These are phyloP conservation scores for Ptychadena robeensis DNA, from an alignment of 2,797 vertebrate genomes.

Conservation along the genomic window DNA sequence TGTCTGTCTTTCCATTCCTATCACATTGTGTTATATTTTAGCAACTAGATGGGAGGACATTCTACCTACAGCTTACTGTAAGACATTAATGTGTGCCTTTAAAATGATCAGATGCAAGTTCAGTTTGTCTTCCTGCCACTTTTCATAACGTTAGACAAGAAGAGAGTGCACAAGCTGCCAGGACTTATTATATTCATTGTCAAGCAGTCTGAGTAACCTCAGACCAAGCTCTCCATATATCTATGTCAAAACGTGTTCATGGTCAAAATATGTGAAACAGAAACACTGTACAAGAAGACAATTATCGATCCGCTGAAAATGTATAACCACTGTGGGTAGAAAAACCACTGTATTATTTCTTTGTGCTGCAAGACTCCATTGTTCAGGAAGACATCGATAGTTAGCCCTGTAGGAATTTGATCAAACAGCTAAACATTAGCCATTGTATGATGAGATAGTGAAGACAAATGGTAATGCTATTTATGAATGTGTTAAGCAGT, in stretches of 20 bases:
- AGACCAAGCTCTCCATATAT: constrained; percentile 26
- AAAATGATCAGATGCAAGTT: constrained; percentile 48
- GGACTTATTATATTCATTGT: constrained; percentile 50
- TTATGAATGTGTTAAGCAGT: not conserved
- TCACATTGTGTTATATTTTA: constrained; percentile 8
- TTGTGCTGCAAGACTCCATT: constrained; percentile 15
- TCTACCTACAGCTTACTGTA: constrained; percentile 37
- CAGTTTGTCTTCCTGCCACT: constrained; percentile 52
- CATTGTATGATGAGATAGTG: not conserved
- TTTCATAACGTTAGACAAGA: constrained; percentile 41
- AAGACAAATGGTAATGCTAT: not conserved
- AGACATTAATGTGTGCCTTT: constrained; percentile 43
- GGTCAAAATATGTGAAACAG: constrained; percentile 32
- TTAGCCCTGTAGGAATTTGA: constrained; percentile 7
- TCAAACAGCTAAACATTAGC: constrained; percentile 12
- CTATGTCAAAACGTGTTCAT: constrained; percentile 36
- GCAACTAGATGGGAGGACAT: constrained; percentile 13
- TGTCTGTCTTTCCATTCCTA: not conserved
- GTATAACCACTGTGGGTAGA: constrained; percentile 3
- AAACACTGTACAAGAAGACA: constrained; percentile 27
- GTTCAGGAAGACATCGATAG: constrained; percentile 20
- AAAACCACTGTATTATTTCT: not conserved
- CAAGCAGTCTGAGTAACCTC: constrained; percentile 38
- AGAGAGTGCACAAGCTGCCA: constrained; percentile 37
- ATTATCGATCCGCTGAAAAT: constrained; percentile 7